Evolutionary conservation across 2,797 vertebrate genomes (phyloP).

Genomic region (Natrix natrix): DNA sequence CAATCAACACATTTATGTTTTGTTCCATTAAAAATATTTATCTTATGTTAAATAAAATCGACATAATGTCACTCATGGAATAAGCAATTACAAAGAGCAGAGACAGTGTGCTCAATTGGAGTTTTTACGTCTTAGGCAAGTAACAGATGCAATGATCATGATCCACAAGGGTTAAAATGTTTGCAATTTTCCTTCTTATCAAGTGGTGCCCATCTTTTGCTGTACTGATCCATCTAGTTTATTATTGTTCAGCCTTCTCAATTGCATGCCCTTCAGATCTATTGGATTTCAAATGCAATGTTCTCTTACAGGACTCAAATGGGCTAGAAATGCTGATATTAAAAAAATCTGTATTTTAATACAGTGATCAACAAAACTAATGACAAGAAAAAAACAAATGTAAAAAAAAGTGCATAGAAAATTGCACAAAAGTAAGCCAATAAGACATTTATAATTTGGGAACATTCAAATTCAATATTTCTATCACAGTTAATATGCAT

Average conservation of each 20-base stretch:
- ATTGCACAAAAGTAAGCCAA: background rate
- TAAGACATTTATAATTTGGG: background rate
- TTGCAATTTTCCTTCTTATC: background rate
- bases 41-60: background rate
- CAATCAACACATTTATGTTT: background rate
- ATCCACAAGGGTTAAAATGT: background rate
- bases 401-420: background rate
- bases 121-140: background rate
- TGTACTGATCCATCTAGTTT: background rate
- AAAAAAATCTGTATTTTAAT: background rate
- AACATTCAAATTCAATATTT: background rate
- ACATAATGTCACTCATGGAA: background rate
- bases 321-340: background rate
- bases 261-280: background rate
- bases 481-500: background rate
- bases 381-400: background rate
- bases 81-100: background rate
- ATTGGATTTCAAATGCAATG: background rate
- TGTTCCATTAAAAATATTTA: background rate
- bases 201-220: background rate
- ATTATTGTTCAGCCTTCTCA: background rate
- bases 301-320: background rate
- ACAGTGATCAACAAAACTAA: background rate
- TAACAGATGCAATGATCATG: background rate
- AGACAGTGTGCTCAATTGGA: background rate